A percentile compares a stretch with the other conserved stretches of the same genome.
phyloP scores from a whole-genome alignment of 2,888 invertebrate genomes.

The Epinotia ramella region DNA sequence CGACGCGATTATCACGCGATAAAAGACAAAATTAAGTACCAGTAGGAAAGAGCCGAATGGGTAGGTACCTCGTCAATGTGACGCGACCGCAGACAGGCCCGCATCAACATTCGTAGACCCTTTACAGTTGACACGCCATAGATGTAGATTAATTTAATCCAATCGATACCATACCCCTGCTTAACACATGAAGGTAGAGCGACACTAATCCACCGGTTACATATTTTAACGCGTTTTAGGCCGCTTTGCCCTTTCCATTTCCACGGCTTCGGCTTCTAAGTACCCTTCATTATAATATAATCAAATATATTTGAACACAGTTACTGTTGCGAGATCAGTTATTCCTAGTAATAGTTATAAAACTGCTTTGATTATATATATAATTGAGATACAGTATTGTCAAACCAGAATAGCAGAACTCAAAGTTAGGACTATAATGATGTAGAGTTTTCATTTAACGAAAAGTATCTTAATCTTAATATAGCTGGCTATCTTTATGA shows the following conservation, averaged over 20 bases:
- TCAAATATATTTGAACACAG: slow-evolving; percentile 1
- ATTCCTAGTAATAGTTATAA: slow-evolving; percentile 4
- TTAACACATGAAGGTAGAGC: slow-evolving; percentile 48
- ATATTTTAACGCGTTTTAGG: slow-evolving; percentile 40
- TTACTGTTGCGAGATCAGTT: slow-evolving; percentile 13
- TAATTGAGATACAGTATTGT: not conserved
- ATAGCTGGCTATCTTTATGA: not conserved
- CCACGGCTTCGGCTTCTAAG: slow-evolving; percentile 4
- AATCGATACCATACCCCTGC: slow-evolving; percentile 51
- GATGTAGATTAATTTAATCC: slow-evolving; percentile 56
- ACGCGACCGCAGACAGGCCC: not conserved
- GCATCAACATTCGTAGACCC: not conserved
- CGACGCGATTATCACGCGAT: not conserved
- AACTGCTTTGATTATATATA: not conserved
- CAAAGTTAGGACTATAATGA: not conserved
- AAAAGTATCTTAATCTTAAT: not conserved
- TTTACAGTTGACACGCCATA: slow-evolving; percentile 38
- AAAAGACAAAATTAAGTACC: not conserved
- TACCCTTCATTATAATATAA: slow-evolving; percentile 7
- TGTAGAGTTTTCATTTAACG: not conserved
- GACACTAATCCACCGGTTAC: slow-evolving; percentile 28
- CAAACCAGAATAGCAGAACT: not conserved
- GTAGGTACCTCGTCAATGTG: not conserved
- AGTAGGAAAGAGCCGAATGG: not conserved
- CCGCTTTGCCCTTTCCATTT: slow-evolving; percentile 21